Percentiles rank a stretch among this genome's conserved stretches.
phyloP scores from a whole-genome alignment of 2,888 invertebrate species.

The Ommatoiulus sabulosus region DNA sequence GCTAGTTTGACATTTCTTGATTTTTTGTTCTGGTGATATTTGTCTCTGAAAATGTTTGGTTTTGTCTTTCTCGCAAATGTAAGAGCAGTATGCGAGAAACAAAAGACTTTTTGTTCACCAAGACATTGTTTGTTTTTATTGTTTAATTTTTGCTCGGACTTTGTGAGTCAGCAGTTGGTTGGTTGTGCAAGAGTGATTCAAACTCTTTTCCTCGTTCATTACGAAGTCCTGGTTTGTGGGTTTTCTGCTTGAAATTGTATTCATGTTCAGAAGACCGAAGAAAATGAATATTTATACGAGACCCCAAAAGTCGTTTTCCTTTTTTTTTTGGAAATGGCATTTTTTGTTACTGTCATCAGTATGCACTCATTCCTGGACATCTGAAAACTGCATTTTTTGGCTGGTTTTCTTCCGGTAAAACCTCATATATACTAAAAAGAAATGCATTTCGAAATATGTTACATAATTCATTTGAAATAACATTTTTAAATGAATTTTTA shows the following conservation, averaged over 20 bases:
- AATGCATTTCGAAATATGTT: too few species aligned
- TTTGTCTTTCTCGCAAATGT: neutral
- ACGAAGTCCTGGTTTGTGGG: neutral
- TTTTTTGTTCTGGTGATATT: too few species aligned
- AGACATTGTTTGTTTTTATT: neutral
- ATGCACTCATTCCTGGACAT: too few species aligned
- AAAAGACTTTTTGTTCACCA: neutral
- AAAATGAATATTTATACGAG: neutral
- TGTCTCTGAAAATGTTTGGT: too few species aligned
- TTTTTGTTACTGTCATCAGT: neutral
- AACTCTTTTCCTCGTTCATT: too few species aligned
- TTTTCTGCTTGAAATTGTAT: neutral
- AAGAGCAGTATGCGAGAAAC: neutral
- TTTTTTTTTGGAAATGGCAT: neutral
- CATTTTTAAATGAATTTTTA: too few species aligned
- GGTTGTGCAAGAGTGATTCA: slow-evolving; percentile 1
- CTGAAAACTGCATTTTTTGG: too few species aligned
- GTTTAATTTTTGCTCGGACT: neutral
- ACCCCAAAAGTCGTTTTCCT: neutral
- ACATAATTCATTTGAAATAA: too few species aligned
- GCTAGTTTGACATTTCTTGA: too few species aligned
- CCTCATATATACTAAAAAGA: too few species aligned
- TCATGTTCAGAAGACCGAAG: neutral
- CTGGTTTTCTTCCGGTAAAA: too few species aligned
- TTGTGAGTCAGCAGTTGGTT: slow-evolving; percentile 36